Base-by-base conservation (phyloP, 2,113 vertebrate genomes). In the Cygnus buccinator region DNA sequence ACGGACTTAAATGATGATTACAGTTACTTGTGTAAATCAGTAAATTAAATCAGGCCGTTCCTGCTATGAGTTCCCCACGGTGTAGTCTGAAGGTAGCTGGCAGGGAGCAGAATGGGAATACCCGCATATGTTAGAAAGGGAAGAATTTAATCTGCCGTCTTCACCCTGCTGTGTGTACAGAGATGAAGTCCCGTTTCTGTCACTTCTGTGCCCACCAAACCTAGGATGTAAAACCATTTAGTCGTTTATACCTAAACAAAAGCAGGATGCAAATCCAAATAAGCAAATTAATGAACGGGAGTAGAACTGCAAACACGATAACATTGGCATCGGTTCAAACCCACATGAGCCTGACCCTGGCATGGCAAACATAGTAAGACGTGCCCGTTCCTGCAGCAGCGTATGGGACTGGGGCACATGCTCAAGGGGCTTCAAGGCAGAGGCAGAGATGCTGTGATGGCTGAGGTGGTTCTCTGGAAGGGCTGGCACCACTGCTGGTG, bases 11-110 rank as follows among this genome's bases (percentile, higher is more conserved):
- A 3, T 46, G 31, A 66, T 86, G 19, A 63, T 89, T 80, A 10
- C 58, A 90, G n/a, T 90, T 58, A 33, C 43, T 84, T 76, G 22
- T 73, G 50, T 67, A 77, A 80, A 86, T 90, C 44, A 55, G 12
- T 55, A 83, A 77, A 95, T 80, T 88, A 54, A 84, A 70, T 86
- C 48, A 39, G 48, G 17, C 23, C 2, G 0, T 21, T 86, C 29
- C 71, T 85, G 54, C 67, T 28, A 6, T 37, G 63, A 73, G 67
- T 62, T 90, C 41, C 75, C 35, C 43, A 11, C 79, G 58, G 75
- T 31, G 46, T 46, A 76, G 62, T 52, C 71, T 66, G 48, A 54
- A 87, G 25, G 59, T 37, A 63, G 28, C 57, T 81, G 77, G 25
- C 25, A 26, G 26, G 8, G 1, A 2, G 48, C 46, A 59, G 55